These are phyloP conservation scores for Colletes collaris DNA, from an alignment of 2,888 invertebrate genomes.

Conservation along the genomic window DNA sequence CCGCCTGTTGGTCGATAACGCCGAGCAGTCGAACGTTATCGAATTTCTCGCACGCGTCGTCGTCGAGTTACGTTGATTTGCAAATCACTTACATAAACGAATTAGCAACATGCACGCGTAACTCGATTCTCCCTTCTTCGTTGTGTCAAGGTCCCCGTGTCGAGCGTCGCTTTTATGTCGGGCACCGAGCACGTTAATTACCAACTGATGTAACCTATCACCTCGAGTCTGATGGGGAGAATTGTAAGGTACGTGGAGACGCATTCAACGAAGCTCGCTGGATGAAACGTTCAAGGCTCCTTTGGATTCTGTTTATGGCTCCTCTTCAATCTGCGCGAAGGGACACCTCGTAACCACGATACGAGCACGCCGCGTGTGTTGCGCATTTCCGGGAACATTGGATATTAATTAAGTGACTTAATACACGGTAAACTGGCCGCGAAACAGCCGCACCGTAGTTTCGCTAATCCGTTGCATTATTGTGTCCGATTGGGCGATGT, in stretches of 20 bases:
- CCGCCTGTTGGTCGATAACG: too few relatives aligned
- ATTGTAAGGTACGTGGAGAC: conserved; percentile 10
- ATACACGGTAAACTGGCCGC: neutral
- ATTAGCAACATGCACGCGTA: conserved; percentile 2
- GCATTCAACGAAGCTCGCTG: conserved; percentile 5
- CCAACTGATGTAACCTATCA: conserved; percentile 37
- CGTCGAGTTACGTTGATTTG: conserved; percentile 3
- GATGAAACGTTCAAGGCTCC: conserved; percentile 55
- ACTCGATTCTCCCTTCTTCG: conserved; percentile 5
- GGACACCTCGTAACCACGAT: conserved; percentile 45
- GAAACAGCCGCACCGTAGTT: neutral
- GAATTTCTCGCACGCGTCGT: conserved; percentile 15
- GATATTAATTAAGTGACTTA: conserved; percentile 36
- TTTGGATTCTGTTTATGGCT: conserved; percentile 36
- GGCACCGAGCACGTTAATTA: conserved; percentile 47
- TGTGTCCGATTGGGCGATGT: neutral
- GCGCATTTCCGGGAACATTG: conserved; percentile 10
- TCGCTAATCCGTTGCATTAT: neutral
- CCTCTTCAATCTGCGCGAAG: conserved; percentile 28
- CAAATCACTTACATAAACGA: conserved; percentile 30
- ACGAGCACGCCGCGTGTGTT: conserved; percentile 10
- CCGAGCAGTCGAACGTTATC: conserved; percentile 2
- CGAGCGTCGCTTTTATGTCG: conserved; percentile 32
- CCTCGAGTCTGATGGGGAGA: neutral
- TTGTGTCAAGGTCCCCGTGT: neutral